Evolutionary conservation across 37 sponge, comb jelly and placozoan genomes (phyloP), one percentile per base, ranked within the genome.

Genomic region (Cladorhizidae sp.): DNA sequence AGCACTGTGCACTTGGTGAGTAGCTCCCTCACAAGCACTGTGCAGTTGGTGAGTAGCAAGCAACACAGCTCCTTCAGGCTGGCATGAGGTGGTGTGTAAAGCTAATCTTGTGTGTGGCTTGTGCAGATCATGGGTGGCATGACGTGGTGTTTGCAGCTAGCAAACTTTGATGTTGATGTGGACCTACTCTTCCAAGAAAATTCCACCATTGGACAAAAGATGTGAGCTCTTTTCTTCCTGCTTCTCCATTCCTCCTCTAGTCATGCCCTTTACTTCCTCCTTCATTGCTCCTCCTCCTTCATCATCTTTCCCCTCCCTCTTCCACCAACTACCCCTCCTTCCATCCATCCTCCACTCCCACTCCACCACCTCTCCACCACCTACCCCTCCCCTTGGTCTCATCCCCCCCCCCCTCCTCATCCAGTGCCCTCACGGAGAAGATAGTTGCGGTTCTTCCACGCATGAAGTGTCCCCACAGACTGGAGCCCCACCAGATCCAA

Each of bases 401-500:
- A 8, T 59, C 61, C 61, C 74, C 26, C 37, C 73, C 52, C 50
- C 3, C 49, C 22, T 64, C 35, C 64, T 22, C 65, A 2, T 37
- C 23, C 32, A 95, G 95, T 71, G 88, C 97, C 35, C 90, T 98
- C 29, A 98, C 99, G 18, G 99, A 98, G 93, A 98, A 98, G 88
- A 98, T 98, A 69, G 99, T 98, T 15, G 94, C 86, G 18, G 94
- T 98, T 15, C 67, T 98, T 7, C 98, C 98, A 40, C 81, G 82
- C 18, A 98, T 98, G 98, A 93, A 95, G 84, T 98, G 98, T 81
- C 98, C 98, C 33, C 96, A 98, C 68, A 75, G 97, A 0, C 85
- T 98, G n/a, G 97, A 98, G 62, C 98, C 98, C 35, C 98, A 98
- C 70, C 98, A 98, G 87, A 98, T 98, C 21, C 98, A 98, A 74